Evolutionary conservation across 2,113 vertebrate species (phyloP).

Genomic region (Syngnathus floridae): DNA sequence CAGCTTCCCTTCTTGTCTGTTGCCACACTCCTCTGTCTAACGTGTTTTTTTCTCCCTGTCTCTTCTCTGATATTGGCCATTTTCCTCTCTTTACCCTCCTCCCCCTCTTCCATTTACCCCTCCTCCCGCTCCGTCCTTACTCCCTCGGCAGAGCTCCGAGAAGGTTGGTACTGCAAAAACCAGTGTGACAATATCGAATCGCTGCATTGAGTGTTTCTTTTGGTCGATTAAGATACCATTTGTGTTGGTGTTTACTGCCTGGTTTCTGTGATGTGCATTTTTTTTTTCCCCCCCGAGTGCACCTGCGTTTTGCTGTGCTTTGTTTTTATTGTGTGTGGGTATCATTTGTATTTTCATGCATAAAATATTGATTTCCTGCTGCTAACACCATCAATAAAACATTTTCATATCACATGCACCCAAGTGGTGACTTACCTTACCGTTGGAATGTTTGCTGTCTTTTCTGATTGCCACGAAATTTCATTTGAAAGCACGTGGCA

Average conservation of each 20-base stretch:
- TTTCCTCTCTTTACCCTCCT: conserved; percentile 25
- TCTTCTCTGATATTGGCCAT: conserved; percentile 38
- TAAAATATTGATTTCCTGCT: conserved; percentile 54
- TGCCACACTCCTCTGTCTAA: conserved; percentile 31
- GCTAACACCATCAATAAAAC: conserved; percentile 62
- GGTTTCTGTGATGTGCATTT: conserved; percentile 26
- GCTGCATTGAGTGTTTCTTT: conserved; percentile 78
- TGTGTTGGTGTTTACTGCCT: conserved; percentile 33
- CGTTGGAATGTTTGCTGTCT: conserved; percentile 33
- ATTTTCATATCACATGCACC: conserved; percentile 42
- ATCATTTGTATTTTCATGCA: conserved; percentile 43
- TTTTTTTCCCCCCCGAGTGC: conserved; percentile 25
- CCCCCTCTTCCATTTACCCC: conserved; percentile 45
- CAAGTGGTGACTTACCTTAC: conserved; percentile 24
- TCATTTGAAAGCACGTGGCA: conserved; percentile 20
- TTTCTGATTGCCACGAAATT: conserved; percentile 35
- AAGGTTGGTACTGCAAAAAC: conserved; percentile 85
- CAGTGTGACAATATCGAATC: conserved; percentile 43
- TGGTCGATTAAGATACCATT: conserved; percentile 41
- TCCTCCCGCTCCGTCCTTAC: conserved; percentile 77
- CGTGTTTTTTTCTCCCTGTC: conserved; percentile 43
- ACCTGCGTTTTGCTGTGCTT: conserved; percentile 36
- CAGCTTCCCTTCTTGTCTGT: conserved; percentile 14
- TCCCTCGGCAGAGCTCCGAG: conserved; percentile 80
- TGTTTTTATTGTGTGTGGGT: conserved; percentile 15